phyloP scores from a whole-genome alignment of 2,888 invertebrate species.

The Exocentrus adspersus region DNA sequence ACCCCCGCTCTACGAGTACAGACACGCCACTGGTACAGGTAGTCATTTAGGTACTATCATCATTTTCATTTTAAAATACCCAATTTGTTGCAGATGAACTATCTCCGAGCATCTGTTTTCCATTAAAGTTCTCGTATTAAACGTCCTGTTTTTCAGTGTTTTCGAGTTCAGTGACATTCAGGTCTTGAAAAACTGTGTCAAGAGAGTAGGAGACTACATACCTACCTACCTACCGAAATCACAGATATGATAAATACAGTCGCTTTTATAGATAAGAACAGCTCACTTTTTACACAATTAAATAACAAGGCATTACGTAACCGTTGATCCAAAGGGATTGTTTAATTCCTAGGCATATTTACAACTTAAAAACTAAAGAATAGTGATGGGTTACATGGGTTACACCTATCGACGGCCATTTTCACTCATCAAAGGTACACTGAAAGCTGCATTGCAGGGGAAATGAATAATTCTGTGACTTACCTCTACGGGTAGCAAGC shows the following conservation, averaged over 20 bases:
- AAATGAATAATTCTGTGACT: slow-evolving; percentile 22
- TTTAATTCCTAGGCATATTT: background rate
- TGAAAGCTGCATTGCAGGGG: background rate
- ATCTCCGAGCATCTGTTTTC: slow-evolving; percentile 21
- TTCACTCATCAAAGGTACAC: slow-evolving; percentile 34
- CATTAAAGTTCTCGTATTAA: too few relatives aligned
- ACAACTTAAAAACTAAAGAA: slow-evolving; percentile 15
- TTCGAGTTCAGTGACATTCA: slow-evolving; percentile 49
- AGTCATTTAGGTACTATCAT: too few relatives aligned
- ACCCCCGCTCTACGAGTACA: too few relatives aligned
- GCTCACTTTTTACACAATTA: too few relatives aligned
- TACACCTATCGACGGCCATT: slow-evolving; percentile 52
- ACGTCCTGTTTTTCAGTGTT: slow-evolving; percentile 37
- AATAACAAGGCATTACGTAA: slow-evolving; percentile 6
- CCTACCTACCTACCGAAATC: too few relatives aligned
- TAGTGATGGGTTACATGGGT: slow-evolving; percentile 28
- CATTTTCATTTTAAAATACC: too few relatives aligned
- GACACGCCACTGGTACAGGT: too few relatives aligned
- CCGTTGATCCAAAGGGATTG: background rate
- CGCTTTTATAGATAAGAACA: too few relatives aligned
- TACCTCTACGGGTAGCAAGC: slow-evolving; percentile 35
- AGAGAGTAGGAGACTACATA: too few relatives aligned
- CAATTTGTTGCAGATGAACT: too few relatives aligned
- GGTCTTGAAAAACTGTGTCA: slow-evolving; percentile 42
- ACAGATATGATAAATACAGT: too few relatives aligned